Base-by-base conservation (phyloP, 2,113 vertebrate genomes). In the Forbesichthys agassizii region DNA sequence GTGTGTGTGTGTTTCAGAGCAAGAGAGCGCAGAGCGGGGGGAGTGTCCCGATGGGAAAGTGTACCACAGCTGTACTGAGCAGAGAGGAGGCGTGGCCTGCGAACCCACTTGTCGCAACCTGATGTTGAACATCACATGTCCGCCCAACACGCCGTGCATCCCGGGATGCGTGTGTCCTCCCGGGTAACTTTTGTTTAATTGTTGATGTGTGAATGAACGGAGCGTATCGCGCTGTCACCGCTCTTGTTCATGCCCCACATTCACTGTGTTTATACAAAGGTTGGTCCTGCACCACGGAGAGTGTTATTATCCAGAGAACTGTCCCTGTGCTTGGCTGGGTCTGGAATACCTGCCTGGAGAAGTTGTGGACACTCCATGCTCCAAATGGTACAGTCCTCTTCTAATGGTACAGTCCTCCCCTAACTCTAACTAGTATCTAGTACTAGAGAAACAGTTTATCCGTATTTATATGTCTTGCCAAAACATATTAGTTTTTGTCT, bases 81-180 rank as follows among this genome's bases (percentile, higher is more conserved):
- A 94, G 58, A 88, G 94, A 69, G 93, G 93, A 68, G 97, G 97
- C 16, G 78, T 95, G 77, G 96, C 95, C 7, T 99, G 96, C 49
- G 95, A 94, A 68, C 88, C 93, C 4, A 98, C 98, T 4, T 99
- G 98, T 87, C 92, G 92, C 0, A 99, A 97, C 81, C 89, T 99
- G 82, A 98, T 97, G 92, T 95, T 99, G 95, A 99, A 99, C 87
- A 94, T 99, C 82, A 97, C 96, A 68, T 99, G 98, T 68, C 92
- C 94, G 9, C 96, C 96, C 14, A 95, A 92, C 55, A 96, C 96
- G 59, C 95, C 94, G 0, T 99, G 98, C 88, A 93, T 96, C 77
- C 95, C 95, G 48, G 97, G 97, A 81, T 99, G 97, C 70, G 86
- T 97, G 83, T 99, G 98, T 48, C 94, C 94, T 53, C 80, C 93